phyloP scores from a whole-genome alignment of 2,797 vertebrate species.

The Phrynocephalus guinanensis region DNA sequence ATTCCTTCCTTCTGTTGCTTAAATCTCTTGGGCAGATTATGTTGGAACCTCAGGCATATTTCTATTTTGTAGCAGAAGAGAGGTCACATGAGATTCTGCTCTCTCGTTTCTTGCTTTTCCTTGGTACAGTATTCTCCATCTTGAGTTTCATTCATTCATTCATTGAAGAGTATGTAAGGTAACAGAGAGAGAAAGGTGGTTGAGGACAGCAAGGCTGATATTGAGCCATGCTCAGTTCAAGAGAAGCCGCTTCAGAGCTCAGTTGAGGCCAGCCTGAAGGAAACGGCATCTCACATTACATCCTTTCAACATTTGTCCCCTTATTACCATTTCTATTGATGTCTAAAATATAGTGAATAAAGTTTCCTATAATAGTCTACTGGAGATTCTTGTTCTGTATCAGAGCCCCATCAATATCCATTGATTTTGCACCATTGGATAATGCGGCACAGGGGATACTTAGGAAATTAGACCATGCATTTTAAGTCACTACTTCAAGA shows the following conservation, averaged over 20 bases:
- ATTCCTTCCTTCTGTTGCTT: too few species aligned
- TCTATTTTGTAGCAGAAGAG: too few species aligned
- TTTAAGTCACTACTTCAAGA: not conserved
- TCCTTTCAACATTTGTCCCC: not conserved
- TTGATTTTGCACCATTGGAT: too few species aligned
- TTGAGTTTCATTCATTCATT: too few species aligned
- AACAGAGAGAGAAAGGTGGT: not conserved
- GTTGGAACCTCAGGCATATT: too few species aligned
- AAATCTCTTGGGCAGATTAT: too few species aligned
- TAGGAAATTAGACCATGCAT: not conserved
- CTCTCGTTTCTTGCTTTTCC: too few species aligned
- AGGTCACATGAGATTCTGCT: too few species aligned
- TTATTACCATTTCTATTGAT: not conserved
- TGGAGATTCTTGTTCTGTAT: not conserved
- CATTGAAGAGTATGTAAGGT: not conserved
- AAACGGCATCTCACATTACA: not conserved
- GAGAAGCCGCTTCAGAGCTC: not conserved
- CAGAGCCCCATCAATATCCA: not conserved
- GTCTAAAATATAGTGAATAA: not conserved
- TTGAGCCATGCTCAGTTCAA: not conserved
- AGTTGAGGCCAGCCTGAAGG: not conserved
- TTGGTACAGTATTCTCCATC: too few species aligned
- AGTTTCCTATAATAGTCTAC: not conserved
- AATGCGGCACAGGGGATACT: not conserved
- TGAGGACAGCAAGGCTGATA: not conserved